Base-by-base conservation (phyloP, 2,797 vertebrate genomes). In the Clamator glandarius region DNA sequence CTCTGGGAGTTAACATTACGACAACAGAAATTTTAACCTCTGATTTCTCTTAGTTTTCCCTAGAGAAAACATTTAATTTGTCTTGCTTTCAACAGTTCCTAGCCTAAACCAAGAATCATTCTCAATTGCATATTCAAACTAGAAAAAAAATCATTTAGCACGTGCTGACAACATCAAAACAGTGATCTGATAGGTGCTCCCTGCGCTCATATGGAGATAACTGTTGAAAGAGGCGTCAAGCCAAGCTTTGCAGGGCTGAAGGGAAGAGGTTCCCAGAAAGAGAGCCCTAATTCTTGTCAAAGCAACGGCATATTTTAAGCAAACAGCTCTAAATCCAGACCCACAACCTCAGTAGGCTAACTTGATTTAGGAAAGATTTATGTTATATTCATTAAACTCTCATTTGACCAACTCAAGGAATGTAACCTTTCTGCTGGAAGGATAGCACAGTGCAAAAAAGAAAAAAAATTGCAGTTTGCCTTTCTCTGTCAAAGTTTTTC, bases 341-440 rank as follows among this genome's bases (percentile, higher is more conserved):
- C 63, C 84, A 8, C 4, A 6, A 59, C 76, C 55, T 92, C 75
- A 82, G 28, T 31, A 87, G 35, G 48, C n/a, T 85, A 76, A 59
- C 41, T 80, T 77, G 64, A 57, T 89, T 91, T 85, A 76, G 55
- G 78, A 69, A 89, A 76, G 59, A 83, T 29, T 55, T 12, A 42
- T 61, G 25, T 84, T 92, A 87, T 85, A 41, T 89, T 93, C 59
- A 68, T 81, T 84, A 63, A 70, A 54, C 33, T 84, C 26, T 81
- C 31, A 73, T 66, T 83, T 12, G 18, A 2, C 1, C 0, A 79
- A 76, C 26, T 55, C 36, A 39, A 63, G 52, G 52, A 92, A 44
- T 29, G 18, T 89, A 66, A 57, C 14, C 19, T 73, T 94, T 68
- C n/a, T 95, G 15, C 25, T 76, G 64, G 19, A 79, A 82, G n/a